Evolutionary conservation across 2,888 invertebrate genomes (phyloP), one percentile per base, ranked within the genome.

Genomic region (Phaedon cochleariae): DNA sequence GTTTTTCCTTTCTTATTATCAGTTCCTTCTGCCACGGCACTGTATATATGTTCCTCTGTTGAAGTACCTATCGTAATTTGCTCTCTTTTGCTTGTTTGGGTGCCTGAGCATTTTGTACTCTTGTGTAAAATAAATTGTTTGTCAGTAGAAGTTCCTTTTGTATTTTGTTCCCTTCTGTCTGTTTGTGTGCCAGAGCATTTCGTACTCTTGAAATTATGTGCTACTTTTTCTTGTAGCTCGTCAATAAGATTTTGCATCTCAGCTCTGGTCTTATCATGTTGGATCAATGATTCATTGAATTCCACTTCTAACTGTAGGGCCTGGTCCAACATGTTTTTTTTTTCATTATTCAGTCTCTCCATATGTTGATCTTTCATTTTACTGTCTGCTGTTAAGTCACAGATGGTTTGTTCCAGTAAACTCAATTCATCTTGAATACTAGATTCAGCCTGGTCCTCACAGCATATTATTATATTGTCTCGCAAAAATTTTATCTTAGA

Each of bases 391-490:
- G 10, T 22, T 51, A 21, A 12, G 22, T 22, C 54, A 54, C 37
- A 31, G 31, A 54, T 31, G 18, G 54, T 54, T 54, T 34, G 31
- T 54, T 54, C 20, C 37, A 54, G 34, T 34, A 54, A 31, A 54
- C 54, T 54, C 54, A 54, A 15, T 54, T 54, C 31, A 54, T 31
- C 18, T 54, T 15, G 37, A n/a, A 29, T 17, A 31, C 9, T 54
- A 54, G 34, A 54, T 34, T 54, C 54, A 54, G 54, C 37, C 37
- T 54, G 37, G 37, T 54, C 37, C 54, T 37, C 37, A 31, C 37
- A 54, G 54, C 18, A 54, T 34, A 54, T 54, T 54, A 54, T 31
- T 54, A 37, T 54, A 18, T n/a, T n/a, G 54, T 54, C 54, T n/a
- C 22, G 29, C 29, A 51, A 15, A 51, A 20, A 51, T 22, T 12